These are phyloP conservation scores for Chloebia gouldiae DNA, from an alignment of 2,113 vertebrate species.

Conservation along the genomic window DNA sequence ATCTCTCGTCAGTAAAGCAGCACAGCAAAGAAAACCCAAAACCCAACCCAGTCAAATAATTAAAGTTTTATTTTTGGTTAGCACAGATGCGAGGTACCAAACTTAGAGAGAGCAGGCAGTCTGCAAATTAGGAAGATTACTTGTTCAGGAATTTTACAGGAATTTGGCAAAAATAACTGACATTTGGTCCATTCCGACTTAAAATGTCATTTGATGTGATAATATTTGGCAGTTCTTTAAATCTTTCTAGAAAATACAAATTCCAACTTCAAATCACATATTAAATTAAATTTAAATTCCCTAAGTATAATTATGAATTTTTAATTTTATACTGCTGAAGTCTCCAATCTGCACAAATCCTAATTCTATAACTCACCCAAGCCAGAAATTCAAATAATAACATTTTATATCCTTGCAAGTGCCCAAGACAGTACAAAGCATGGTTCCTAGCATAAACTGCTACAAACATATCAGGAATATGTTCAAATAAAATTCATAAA, in stretches of 20 bases:
- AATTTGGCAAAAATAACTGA: slow-evolving; percentile 3
- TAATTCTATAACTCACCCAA: not conserved
- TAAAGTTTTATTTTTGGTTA: not conserved
- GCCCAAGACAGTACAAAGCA: not conserved
- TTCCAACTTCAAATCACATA: not conserved
- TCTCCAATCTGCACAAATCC: not conserved
- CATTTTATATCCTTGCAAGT: not conserved
- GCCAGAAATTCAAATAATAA: not conserved
- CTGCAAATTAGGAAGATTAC: not conserved
- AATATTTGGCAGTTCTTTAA: not conserved
- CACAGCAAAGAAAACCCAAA: not conserved
- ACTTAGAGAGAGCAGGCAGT: not conserved
- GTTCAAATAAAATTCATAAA: slow-evolving; percentile 31
- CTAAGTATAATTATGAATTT: not conserved
- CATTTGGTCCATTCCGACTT: not conserved
- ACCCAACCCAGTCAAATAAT: not conserved
- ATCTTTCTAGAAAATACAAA: not conserved
- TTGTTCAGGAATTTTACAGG: not conserved
- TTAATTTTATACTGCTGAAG: not conserved
- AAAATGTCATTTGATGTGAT: not conserved
- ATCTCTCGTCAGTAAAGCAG: not conserved
- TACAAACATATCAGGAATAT: slow-evolving; percentile 5
- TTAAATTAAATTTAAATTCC: not conserved
- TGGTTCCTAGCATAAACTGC: slow-evolving; percentile 24
- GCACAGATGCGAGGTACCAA: not conserved